Percentiles rank a stretch among this genome's conserved stretches.
phyloP scores from a whole-genome alignment of 2,797 vertebrate species.

The Hippopotamyrus pictus region DNA sequence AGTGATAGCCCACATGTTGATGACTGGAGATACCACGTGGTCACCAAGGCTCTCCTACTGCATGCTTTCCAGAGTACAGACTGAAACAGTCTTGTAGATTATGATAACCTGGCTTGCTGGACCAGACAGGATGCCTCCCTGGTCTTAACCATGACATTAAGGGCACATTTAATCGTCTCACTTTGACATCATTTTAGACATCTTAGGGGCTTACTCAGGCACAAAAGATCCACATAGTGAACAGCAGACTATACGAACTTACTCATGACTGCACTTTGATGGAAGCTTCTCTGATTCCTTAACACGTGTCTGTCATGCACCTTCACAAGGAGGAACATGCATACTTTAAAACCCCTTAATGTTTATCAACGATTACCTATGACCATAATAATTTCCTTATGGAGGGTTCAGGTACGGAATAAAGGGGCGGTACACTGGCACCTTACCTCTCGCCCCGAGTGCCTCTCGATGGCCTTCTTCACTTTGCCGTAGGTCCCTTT shows the following conservation, averaged over 20 bases:
- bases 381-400: neutral
- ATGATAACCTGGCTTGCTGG: neutral
- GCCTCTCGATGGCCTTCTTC: slow-evolving; percentile 89
- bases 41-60: neutral
- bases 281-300: neutral
- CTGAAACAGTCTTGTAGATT: neutral
- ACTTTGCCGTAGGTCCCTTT: slow-evolving; percentile 97
- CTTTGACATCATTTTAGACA: neutral
- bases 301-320: neutral
- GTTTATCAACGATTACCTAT: neutral
- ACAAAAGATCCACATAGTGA: neutral
- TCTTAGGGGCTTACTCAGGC: neutral
- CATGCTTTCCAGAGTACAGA: neutral
- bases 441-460: slow-evolving; percentile 93
- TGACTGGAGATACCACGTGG: neutral
- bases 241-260: neutral
- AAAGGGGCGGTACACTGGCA: neutral
- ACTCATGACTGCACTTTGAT: neutral
- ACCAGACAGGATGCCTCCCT: neutral
- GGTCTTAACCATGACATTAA: neutral
- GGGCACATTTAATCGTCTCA: neutral
- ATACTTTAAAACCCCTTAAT: neutral
- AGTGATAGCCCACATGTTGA: neutral
- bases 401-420: neutral
- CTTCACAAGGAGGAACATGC: neutral